Base-by-base conservation (phyloP, 1,140 invertebrate species). In the Drosophila arawakana region DNA sequence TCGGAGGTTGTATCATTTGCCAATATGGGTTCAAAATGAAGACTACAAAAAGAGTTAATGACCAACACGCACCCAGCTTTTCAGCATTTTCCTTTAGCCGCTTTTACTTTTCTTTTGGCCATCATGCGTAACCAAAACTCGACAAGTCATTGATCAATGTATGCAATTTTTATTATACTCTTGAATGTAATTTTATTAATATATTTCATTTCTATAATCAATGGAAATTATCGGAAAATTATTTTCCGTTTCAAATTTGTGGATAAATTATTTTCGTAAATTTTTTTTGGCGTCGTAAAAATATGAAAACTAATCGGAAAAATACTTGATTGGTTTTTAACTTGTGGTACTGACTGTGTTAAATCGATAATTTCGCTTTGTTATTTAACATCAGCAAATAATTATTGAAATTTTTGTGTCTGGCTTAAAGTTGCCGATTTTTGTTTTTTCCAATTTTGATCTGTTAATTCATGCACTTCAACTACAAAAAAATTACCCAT, bases 71-170 rank as follows among this genome's bases (percentile, higher is more conserved):
- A 82, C 80, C 74, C 81, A 77, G 61, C 55, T 62, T 46, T 30
- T 15, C 13, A 46, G 44, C n/a, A 10, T 39, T 49, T 39, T 35
- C 21, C 8, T 21, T 58, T 59, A 46, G 4, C 79, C n/a, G 83
- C 80, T 82, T 82, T 82, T 82, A 82, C 80, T 83, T 82, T 83
- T 82, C 66, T 63, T 78, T 73, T 8, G 58, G 57, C 54, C 68
- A 39, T 63, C 65, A 79, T 79, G 80, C 80, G 80, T 82, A 82
- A 82, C 80, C 66, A 63, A 47, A 46, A 13, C 46, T 46, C 13
- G 39, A 25, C 39, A 50, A 4, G 39, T 43, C 18, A 47, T 46
- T 30, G 43, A 47, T 34, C 34, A 35, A 54, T 50, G 30, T 54
- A 3, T 65, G 0, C 13, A 41, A 13, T n/a, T 7, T 10, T n/a